A percentile compares a stretch with the other conserved stretches of the same genome.
Conservation (phyloP, 2,797 vertebrate species). For the Rhinichthys osculus region DNA sequence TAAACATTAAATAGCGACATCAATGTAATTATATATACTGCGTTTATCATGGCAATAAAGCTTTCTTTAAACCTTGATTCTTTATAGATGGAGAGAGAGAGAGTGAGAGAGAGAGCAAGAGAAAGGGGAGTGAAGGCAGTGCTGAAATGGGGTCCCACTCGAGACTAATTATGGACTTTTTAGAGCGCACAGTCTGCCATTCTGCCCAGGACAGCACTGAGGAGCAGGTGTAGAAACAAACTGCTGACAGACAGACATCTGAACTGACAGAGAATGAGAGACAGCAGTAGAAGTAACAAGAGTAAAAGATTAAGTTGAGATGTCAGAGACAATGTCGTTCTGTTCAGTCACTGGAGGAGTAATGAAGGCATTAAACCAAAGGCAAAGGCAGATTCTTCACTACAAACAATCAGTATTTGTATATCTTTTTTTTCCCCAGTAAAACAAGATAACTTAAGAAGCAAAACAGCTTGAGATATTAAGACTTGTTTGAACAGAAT, state of each 20-base stretch:
- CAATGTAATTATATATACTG: not conserved
- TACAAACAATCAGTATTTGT: not conserved
- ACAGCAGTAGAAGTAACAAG: constrained; percentile 21
- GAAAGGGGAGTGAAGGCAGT: not conserved
- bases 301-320: constrained; percentile 33
- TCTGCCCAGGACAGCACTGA: constrained; percentile 50
- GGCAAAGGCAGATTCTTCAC: not conserved
- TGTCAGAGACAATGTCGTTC: constrained; percentile 14
- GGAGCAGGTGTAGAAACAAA: constrained; percentile 53
- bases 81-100: not conserved
- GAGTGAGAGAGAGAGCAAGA: not conserved
- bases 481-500: not conserved
- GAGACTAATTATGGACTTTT: constrained; percentile 58
- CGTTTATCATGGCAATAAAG: not conserved
- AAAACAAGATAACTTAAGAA: not conserved
- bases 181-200: constrained; percentile 50
- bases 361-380: not conserved
- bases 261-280: constrained; percentile 28
- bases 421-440: not conserved
- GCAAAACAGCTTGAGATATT: not conserved
- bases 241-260: constrained; percentile 49
- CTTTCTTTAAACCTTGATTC: not conserved
- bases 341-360: not conserved
- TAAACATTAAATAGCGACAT: too few species aligned
- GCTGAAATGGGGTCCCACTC: constrained; percentile 45